Conservation (phyloP, 2,113 vertebrate species). For the Saimiri boliviensis region DNA sequence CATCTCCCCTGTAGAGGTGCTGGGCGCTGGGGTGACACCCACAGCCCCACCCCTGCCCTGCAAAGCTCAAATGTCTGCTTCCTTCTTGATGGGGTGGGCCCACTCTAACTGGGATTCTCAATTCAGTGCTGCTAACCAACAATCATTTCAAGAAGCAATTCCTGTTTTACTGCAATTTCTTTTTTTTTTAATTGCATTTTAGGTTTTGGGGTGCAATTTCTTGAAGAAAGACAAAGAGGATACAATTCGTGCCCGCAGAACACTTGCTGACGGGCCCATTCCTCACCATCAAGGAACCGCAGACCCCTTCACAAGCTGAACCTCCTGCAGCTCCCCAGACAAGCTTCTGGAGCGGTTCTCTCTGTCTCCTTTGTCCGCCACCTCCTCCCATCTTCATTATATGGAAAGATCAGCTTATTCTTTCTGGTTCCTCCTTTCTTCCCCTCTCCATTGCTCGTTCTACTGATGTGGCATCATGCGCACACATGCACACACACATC, state of each 20-base stretch:
- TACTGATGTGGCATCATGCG: neutral
- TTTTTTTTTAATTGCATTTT: too few species aligned
- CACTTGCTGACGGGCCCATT: neutral
- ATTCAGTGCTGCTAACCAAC: fast-evolving
- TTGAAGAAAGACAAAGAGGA: neutral
- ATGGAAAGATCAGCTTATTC: neutral
- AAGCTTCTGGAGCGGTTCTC: too few species aligned
- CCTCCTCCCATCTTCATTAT: neutral
- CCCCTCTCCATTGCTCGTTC: neutral
- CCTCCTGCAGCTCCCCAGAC: neutral
- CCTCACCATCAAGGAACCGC: fast-evolving
- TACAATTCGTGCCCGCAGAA: neutral
- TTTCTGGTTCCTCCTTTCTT: neutral
- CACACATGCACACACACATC: neutral
- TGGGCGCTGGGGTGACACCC: neutral
- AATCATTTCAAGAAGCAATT: neutral
- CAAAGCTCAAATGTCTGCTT: neutral
- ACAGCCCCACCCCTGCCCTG: neutral
- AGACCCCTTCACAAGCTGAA: neutral
- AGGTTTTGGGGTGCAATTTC: neutral
- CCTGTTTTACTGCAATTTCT: neutral
- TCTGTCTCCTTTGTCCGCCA: too few species aligned
- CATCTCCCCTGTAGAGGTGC: neutral
- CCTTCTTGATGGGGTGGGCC: neutral
- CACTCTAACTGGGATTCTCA: neutral